Percentiles rank a stretch among this genome's conserved stretches.
These are phyloP conservation scores for Laticauda laticaudata DNA, from an alignment of 2,113 vertebrate species.

Conservation along the genomic window DNA sequence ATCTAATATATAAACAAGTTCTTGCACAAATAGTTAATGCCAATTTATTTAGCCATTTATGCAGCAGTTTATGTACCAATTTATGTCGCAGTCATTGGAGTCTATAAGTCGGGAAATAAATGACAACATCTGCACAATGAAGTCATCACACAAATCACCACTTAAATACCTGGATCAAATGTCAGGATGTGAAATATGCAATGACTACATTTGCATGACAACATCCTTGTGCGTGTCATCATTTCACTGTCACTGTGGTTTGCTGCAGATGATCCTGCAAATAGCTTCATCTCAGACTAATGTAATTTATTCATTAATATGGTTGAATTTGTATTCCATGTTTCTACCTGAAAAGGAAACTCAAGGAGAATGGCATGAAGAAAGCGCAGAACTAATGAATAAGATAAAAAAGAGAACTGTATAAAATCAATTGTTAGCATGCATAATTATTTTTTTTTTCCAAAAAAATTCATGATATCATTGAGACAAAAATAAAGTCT, in stretches of 20 bases:
- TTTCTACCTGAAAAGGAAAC: not conserved
- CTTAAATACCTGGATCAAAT: not conserved
- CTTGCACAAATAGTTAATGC: not conserved
- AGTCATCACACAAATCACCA: not conserved
- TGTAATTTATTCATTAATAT: not conserved
- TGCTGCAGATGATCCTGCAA: not conserved
- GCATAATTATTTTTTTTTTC: not conserved
- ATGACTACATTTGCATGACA: not conserved
- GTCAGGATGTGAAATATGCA: not conserved
- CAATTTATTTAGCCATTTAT: not conserved
- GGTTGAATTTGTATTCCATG: not conserved
- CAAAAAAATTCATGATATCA: not conserved
- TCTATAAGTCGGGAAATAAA: not conserved
- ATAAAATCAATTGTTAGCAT: not conserved
- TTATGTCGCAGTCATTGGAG: not conserved
- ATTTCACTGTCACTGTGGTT: not conserved
- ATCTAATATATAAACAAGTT: not conserved
- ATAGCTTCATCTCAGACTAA: not conserved
- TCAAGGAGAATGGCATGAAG: not conserved
- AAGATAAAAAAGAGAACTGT: not conserved
- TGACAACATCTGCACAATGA: not conserved
- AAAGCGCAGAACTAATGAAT: not conserved
- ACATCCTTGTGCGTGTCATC: not conserved
- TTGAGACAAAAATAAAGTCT: not conserved
- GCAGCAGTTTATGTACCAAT: not conserved